phyloP scores from a whole-genome alignment of 2,113 vertebrate genomes.

The Conger conger region DNA sequence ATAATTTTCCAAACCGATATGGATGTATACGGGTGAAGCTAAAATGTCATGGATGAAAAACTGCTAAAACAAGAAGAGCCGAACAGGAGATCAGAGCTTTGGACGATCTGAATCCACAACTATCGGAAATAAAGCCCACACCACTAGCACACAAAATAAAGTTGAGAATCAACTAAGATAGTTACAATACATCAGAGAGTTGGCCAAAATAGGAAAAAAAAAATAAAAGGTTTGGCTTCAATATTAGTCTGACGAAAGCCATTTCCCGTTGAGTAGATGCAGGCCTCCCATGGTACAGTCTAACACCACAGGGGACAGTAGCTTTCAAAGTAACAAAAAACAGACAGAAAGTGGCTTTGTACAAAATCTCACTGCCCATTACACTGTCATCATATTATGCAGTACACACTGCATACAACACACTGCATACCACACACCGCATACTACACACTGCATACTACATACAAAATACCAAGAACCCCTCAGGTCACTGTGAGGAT shows the following conservation, averaged over 20 bases:
- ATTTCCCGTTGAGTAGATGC: background rate
- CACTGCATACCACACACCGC: background rate
- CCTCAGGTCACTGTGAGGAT: background rate
- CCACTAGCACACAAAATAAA: background rate
- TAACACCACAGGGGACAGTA: slow-evolving; percentile 1
- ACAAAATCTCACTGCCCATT: slow-evolving; percentile 8
- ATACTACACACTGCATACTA: background rate
- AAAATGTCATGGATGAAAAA: background rate
- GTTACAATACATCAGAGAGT: background rate
- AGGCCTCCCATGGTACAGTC: background rate
- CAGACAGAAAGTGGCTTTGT: background rate
- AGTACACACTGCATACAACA: slow-evolving; percentile 4
- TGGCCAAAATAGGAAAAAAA: background rate
- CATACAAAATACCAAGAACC: background rate
- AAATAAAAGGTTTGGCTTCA: background rate
- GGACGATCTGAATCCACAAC: background rate
- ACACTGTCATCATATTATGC: background rate
- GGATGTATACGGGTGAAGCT: background rate
- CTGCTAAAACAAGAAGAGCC: background rate
- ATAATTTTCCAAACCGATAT: background rate
- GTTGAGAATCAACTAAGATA: background rate
- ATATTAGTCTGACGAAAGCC: background rate
- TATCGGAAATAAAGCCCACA: background rate
- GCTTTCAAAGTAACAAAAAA: background rate
- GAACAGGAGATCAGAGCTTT: background rate